Conservation (phyloP, 2,113 vertebrate genomes). For the Cyphomyrus plagiostoma region DNA sequence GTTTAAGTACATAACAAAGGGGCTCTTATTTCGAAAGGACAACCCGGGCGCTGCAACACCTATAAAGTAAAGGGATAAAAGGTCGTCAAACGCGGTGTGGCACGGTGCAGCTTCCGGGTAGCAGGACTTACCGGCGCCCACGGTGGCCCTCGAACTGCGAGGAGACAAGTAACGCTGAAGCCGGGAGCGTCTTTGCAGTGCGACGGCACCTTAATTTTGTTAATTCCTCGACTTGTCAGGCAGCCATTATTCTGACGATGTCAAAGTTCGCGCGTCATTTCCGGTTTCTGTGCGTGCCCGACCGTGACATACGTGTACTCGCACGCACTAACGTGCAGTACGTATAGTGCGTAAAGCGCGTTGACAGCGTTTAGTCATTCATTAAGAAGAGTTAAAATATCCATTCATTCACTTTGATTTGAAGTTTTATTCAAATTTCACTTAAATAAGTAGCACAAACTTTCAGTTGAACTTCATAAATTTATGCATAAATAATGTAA, state of each 20-base stretch:
- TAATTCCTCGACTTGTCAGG: not conserved
- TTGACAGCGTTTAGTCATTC: not conserved
- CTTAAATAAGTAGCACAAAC: not conserved
- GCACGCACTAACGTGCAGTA: not conserved
- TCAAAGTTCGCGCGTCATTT: not conserved
- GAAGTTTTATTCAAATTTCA: not conserved
- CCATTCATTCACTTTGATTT: not conserved
- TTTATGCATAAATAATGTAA: not conserved
- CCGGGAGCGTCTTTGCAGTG: not conserved
- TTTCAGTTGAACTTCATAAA: not conserved
- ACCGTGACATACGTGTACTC: not conserved
- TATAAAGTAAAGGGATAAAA: not conserved
- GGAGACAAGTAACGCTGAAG: not conserved
- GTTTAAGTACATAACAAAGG: not conserved
- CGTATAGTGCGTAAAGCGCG: not conserved
- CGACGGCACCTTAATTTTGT: not conserved
- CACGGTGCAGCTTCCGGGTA: not conserved
- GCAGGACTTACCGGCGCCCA: not conserved
- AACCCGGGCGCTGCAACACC: not conserved
- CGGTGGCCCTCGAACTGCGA: not conserved
- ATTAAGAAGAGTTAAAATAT: not conserved
- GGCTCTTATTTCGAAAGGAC: slow-evolving; percentile 23
- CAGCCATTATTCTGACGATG: not conserved
- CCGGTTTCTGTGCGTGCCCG: not conserved
- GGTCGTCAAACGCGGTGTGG: not conserved